These are phyloP conservation scores for Pseudobourletiella spinata DNA, from an alignment of 1,140 invertebrate genomes.

Conservation along the genomic window DNA sequence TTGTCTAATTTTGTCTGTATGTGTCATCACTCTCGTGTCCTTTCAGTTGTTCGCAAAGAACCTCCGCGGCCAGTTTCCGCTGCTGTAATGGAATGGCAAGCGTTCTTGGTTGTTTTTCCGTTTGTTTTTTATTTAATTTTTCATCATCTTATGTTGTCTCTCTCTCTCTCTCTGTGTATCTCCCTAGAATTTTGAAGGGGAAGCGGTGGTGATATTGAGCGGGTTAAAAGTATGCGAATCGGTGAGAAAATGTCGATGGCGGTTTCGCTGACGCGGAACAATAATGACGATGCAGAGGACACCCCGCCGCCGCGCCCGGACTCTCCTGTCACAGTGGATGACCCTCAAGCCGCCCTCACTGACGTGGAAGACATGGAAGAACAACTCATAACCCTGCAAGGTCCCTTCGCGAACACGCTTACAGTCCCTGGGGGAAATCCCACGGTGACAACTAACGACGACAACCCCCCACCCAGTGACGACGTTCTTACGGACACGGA, in stretches of 20 bases:
- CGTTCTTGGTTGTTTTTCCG: not conserved
- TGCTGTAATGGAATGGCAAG: not conserved
- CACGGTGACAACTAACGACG: not conserved
- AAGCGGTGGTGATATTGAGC: too few relatives aligned
- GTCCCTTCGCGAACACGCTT: not conserved
- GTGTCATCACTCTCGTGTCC: not conserved
- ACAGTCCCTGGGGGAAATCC: conserved; percentile 16
- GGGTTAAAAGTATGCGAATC: conserved; percentile 17
- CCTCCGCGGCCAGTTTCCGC: not conserved
- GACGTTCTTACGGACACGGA: conserved; percentile 38
- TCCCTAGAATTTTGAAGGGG: too few relatives aligned
- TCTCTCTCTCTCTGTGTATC: not conserved
- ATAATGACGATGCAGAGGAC: not conserved
- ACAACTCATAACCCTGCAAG: conserved; percentile 14
- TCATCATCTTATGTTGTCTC: not conserved
- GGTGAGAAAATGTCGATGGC: conserved; percentile 15
- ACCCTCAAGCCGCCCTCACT: conserved; percentile 40
- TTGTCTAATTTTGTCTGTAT: not conserved
- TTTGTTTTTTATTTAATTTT: not conserved
- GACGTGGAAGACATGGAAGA: conserved; percentile 46
- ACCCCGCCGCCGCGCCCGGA: not conserved
- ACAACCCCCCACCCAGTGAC: conserved; percentile 3
- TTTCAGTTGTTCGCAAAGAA: not conserved
- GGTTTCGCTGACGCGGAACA: not conserved
- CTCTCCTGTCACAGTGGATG: not conserved